Percentiles rank a stretch among this genome's conserved stretches.
These are phyloP conservation scores for Nerophis ophidion DNA, from an alignment of 2,113 vertebrate genomes.

Conservation along the genomic window DNA sequence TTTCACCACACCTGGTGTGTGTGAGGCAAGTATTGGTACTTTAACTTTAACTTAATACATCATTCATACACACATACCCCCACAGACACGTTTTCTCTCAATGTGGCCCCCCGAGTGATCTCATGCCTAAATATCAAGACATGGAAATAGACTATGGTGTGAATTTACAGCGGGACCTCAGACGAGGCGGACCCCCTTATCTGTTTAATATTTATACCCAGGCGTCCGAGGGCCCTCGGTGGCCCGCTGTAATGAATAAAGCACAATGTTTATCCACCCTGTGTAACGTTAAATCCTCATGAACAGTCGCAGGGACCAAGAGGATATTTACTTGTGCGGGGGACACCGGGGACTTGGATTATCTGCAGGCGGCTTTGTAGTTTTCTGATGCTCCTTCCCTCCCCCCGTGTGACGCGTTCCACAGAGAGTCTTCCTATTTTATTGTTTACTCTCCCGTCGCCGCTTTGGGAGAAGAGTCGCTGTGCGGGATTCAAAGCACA, in stretches of 20 bases:
- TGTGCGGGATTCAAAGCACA: neutral
- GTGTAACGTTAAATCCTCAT: slow-evolving; percentile 65
- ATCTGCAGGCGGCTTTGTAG: slow-evolving; percentile 71
- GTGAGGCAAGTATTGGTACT: too few species aligned
- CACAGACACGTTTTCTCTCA: too few species aligned
- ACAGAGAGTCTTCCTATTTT: slow-evolving; percentile 64
- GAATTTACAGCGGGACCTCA: slow-evolving; percentile 38
- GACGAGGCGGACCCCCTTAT: slow-evolving; percentile 50
- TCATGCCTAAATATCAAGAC: slow-evolving; percentile 8
- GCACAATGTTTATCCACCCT: slow-evolving; percentile 72
- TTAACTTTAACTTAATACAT: too few species aligned
- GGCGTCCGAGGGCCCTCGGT: slow-evolving; percentile 62
- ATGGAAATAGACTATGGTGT: slow-evolving; percentile 8
- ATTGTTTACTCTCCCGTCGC: slow-evolving; percentile 70
- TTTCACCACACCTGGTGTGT: too few species aligned
- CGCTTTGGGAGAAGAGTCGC: slow-evolving; percentile 16
- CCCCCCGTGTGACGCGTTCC: slow-evolving; percentile 64
- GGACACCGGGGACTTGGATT: slow-evolving; percentile 62
- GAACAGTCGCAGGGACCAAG: slow-evolving; percentile 69
- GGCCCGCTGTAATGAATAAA: slow-evolving; percentile 74
- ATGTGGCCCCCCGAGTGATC: neutral
- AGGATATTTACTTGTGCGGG: slow-evolving; percentile 68
- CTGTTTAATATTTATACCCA: slow-evolving; percentile 66
- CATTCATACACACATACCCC: too few species aligned
- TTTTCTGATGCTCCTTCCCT: slow-evolving; percentile 55